Evolutionary conservation across 2,113 vertebrate genomes (phyloP).

Genomic region (Montifringilla adamsi): DNA sequence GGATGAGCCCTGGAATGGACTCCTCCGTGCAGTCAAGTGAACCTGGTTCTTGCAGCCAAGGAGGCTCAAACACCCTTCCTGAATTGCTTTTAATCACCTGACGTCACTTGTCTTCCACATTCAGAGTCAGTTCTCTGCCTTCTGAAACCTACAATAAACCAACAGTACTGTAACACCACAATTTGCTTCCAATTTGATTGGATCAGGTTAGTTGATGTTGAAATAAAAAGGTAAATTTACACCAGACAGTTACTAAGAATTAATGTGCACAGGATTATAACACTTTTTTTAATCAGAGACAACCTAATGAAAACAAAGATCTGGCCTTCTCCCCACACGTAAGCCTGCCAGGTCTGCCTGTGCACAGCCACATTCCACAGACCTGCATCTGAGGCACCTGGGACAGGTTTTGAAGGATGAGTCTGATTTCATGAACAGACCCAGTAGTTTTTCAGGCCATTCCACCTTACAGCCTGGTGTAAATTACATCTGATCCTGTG

Average conservation of each 20-base stretch:
- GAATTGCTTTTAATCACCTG: neutral
- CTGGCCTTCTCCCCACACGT: fast-evolving
- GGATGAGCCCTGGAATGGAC: fast-evolving
- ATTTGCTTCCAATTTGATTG: neutral
- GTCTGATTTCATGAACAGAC: neutral
- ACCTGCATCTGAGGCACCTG: neutral
- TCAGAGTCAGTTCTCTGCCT: neutral
- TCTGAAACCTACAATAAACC: neutral
- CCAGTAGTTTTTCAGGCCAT: neutral
- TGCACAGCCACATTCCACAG: fast-evolving
- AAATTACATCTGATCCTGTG: neutral
- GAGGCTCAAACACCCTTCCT: neutral
- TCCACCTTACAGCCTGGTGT: neutral
- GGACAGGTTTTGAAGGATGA: neutral
- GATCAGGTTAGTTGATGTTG: fast-evolving
- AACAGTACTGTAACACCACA: neutral
- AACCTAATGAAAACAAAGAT: neutral
- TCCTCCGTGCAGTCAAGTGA: neutral
- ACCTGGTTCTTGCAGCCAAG: neutral
- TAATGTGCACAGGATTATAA: neutral
- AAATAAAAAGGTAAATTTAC: neutral
- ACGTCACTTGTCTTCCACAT: neutral
- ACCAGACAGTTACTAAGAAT: neutral
- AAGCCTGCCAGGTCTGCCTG: neutral
- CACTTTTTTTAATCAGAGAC: neutral